Evolutionary conservation across 2,113 vertebrate genomes (phyloP), one percentile per base, ranked within the genome.

Genomic region (Salvelinus alpinus): DNA sequence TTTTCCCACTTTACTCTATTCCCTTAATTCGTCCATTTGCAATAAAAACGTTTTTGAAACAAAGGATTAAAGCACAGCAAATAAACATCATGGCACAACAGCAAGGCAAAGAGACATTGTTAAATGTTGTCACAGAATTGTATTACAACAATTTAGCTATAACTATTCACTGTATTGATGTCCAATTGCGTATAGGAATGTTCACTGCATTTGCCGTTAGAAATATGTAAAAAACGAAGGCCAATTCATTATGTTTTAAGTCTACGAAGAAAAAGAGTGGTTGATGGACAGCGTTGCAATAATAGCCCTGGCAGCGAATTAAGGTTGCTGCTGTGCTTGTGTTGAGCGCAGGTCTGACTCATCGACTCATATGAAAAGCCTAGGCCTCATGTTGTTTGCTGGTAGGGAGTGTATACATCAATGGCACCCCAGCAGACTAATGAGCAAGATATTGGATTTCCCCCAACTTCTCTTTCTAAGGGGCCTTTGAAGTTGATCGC

Each of bases 391-490:
- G 68, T 81, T 81, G 77, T 80, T 85, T 81, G 84, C 82, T 83
- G 82, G 82, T 80, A 68, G 73, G 80, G 71, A 78, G 80, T 74
- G 77, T 76, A 75, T 73, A 84, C 83, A 84, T 87, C 80, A 84
- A 72, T 82, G 79, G 74, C 80, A 76, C 66, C 57, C 81, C 9
- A 25, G 16, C 11, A 24, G 70, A 73, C 78, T 91, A 90, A 91
- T 89, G 88, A 90, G 86, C 73, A 59, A 73, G 68, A 80, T 84
- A 80, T 83, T 82, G 88, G 77, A 89, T 89, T 84, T 78, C 25
- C 47, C 20, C 38, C 34, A 72, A 66, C 25, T 77, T 54, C 47
- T 59, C 14, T 60, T 77, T 69, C 59, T 62, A 9, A 2, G 51
- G 38, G 38, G 9, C 29, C 34, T 60, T 47, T 62, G 60, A 18